A percentile compares a stretch with the other conserved stretches of the same genome.
Evolutionary conservation across 1,140 invertebrate species (phyloP).

Genomic region (Sogatella furcifera): DNA sequence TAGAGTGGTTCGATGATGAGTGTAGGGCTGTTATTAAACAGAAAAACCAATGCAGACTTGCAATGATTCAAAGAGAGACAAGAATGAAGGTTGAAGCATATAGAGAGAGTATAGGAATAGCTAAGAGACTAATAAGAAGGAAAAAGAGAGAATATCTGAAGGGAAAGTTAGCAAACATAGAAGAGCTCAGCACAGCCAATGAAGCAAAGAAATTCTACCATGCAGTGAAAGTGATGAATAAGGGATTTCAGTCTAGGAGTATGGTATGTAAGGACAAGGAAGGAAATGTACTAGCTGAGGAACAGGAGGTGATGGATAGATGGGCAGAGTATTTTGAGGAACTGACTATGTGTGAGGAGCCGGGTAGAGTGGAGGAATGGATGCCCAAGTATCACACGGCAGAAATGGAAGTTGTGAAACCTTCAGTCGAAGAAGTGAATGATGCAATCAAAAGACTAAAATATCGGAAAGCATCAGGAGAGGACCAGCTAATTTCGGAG

Average conservation of each 20-base stretch:
- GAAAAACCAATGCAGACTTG: background rate
- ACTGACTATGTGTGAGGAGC: slow-evolving; percentile 23
- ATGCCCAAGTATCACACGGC: too few relatives aligned
- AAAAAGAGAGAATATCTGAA: slow-evolving; percentile 11
- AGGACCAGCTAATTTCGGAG: too few relatives aligned
- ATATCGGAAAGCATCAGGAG: background rate
- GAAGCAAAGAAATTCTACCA: slow-evolving; percentile 1
- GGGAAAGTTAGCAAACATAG: slow-evolving; percentile 6
- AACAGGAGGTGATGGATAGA: slow-evolving; percentile 18
- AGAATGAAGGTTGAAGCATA: background rate
- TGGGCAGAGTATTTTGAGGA: slow-evolving; percentile 19
- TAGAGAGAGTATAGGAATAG: background rate
- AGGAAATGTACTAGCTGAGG: slow-evolving; percentile 12
- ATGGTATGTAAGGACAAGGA: slow-evolving; percentile 5
- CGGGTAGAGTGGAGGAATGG: background rate
- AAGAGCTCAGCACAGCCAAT: slow-evolving; percentile 4
- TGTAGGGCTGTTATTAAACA: slow-evolving; percentile 4
- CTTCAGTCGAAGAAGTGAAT: background rate
- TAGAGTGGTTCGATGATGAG: slow-evolving; percentile 11
- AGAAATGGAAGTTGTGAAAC: too few relatives aligned
- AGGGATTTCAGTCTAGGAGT: slow-evolving; percentile 1
- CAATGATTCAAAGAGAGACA: background rate
- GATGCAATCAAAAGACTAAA: background rate
- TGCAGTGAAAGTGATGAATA: background rate
- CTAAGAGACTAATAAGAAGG: slow-evolving; percentile 6